phyloP scores from a whole-genome alignment of 2,797 vertebrate species.

The Lerista edwardsae region DNA sequence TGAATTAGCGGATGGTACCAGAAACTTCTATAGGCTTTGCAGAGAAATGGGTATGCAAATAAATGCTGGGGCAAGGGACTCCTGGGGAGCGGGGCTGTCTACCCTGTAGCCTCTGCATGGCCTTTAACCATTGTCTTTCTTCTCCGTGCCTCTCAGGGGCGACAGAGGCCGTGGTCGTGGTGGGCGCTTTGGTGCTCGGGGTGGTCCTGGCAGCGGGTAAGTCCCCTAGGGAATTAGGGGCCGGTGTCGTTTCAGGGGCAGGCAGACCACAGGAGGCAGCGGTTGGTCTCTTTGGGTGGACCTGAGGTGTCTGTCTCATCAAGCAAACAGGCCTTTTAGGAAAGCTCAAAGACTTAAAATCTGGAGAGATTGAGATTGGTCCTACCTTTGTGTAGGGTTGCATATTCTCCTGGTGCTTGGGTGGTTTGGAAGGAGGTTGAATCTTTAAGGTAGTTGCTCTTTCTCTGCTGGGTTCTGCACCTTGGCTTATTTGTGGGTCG shows the following conservation, averaged over 20 bases:
- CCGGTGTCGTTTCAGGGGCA: neutral
- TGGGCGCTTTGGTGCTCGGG: slow-evolving; percentile 91
- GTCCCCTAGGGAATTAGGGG: slow-evolving; percentile 45
- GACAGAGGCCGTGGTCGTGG: slow-evolving; percentile 94
- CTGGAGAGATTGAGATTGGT: rapidly evolving
- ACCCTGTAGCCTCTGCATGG: rapidly evolving
- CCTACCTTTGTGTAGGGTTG: neutral
- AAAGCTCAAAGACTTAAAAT: neutral
- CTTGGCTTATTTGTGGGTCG: neutral
- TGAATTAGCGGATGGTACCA: too few relatives aligned
- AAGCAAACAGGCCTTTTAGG: too few relatives aligned
- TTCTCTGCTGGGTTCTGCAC: neutral
- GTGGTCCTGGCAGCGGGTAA: slow-evolving; percentile 91
- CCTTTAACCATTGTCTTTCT: neutral
- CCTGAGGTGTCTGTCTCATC: neutral
- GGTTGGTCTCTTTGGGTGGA: neutral
- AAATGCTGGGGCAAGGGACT: too few relatives aligned
- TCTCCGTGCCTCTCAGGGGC: slow-evolving; percentile 80
- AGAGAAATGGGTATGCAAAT: too few relatives aligned
- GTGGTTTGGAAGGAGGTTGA: neutral
- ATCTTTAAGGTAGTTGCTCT: neutral
- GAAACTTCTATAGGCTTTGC: too few relatives aligned
- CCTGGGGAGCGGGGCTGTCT: too few relatives aligned
- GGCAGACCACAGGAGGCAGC: neutral
- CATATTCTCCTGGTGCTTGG: too few relatives aligned